A percentile compares a stretch with the other conserved stretches of the same genome.
Conservation (phyloP, 2,888 invertebrate genomes). For the Oxytorus armatus region DNA sequence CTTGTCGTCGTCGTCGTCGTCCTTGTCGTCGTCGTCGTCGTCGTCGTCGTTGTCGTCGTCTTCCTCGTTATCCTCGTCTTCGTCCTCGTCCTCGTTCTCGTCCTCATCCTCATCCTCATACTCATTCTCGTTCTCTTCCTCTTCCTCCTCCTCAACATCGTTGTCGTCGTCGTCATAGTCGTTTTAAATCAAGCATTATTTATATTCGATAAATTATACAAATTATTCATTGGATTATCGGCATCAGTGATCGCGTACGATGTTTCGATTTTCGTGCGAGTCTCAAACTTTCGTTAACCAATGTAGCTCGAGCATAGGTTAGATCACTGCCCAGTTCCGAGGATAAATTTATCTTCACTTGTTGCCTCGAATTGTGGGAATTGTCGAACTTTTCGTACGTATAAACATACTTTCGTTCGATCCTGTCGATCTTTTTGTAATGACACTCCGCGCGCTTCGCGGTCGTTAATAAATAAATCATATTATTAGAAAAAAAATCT, state of each 20-base stretch:
- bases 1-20: conserved; percentile 41
- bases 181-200: conserved; percentile 64
- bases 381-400: conserved; percentile 57
- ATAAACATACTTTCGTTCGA: conserved; percentile 12
- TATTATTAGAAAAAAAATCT: not conserved
- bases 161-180: conserved; percentile 50
- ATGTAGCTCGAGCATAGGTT: conserved; percentile 63
- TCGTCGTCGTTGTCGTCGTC: conserved; percentile 41
- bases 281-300: conserved; percentile 41
- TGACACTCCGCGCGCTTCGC: not conserved
- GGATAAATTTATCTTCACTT: conserved; percentile 21
- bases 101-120: conserved; percentile 45
- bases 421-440: not conserved
- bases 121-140: conserved; percentile 10
- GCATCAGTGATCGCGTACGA: conserved; percentile 24
- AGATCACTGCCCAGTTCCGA: conserved; percentile 47
- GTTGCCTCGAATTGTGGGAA: conserved; percentile 56
- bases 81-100: conserved; percentile 55
- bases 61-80: conserved; percentile 64
- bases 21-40: conserved; percentile 14
- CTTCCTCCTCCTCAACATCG: conserved; percentile 32
- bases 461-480: not conserved
- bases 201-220: conserved; percentile 29
- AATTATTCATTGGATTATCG: not conserved
- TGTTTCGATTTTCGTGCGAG: conserved; percentile 50